Conservation (phyloP, 2,113 vertebrate species). For the Gavia stellata region DNA sequence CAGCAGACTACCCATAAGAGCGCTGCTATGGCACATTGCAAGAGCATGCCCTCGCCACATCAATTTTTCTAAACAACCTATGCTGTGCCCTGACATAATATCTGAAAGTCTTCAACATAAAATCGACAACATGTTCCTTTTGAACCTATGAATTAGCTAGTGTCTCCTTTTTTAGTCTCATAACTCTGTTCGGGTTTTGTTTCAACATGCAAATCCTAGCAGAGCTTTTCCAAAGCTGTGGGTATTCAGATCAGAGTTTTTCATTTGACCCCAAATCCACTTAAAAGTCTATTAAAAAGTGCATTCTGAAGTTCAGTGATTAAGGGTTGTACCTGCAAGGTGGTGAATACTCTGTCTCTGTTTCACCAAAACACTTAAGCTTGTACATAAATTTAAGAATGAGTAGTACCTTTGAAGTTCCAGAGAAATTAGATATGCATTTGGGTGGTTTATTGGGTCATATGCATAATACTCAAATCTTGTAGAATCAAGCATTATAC, state of each 20-base stretch:
- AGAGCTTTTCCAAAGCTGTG: neutral
- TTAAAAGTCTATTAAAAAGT: neutral
- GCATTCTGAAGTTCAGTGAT: neutral
- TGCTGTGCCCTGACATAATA: neutral
- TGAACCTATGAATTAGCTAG: neutral
- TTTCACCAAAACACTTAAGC: neutral
- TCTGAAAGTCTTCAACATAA: neutral
- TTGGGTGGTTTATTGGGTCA: neutral
- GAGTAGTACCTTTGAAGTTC: neutral
- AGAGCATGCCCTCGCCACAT: neutral
- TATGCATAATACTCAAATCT: neutral
- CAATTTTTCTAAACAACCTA: neutral
- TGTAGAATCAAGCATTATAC: neutral
- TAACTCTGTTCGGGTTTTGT: neutral
- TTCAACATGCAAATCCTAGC: neutral
- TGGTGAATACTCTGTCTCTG: neutral
- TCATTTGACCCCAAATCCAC: neutral
- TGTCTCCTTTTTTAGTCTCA: neutral
- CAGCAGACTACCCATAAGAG: neutral
- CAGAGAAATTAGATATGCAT: neutral
- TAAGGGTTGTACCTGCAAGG: neutral
- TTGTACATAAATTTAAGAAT: neutral
- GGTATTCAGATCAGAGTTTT: neutral
- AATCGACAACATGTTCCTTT: neutral
- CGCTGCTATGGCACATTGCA: fast-evolving